Evolutionary conservation across 2,113 vertebrate genomes (phyloP), one percentile per base, ranked within the genome.

Genomic region (Pithys albifrons): DNA sequence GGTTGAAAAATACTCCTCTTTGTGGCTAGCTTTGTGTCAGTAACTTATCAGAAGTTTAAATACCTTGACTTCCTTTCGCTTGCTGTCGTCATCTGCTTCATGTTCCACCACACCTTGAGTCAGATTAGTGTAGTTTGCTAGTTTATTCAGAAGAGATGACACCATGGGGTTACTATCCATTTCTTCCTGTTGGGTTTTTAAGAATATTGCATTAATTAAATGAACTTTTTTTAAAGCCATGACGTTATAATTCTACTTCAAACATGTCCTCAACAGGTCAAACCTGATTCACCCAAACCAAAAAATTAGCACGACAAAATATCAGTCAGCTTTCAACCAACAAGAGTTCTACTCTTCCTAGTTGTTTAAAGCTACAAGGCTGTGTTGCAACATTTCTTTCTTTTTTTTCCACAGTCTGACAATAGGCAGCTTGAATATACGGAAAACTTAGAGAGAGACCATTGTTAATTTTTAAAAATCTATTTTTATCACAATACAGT

Each of bases 121-220:
- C 85, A 99, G 98, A 91, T 99, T 99, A 52, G 99, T 99, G 97
- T 99, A 99, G 97, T 99, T 99, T 37, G 99, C 99, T 90, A 99
- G 97, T 95, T 99, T 99, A 93, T 99, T 99, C 95, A 99, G 99
- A 86, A 99, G 98, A 1, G 99, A 99, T 15, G 99, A 99, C 94
- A 99, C 99, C 99, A 99, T 99, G 90, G 99, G 99, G 93, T 99
- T 99, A 95, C 99, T 99, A 96, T 99, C 99, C 99, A 99, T 99
- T 95, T 99, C 99, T 89, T 99, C 99, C 99, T 99, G 97, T 96
- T 95, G 69, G 27, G 23, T 24, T 90, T 91, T 88, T 46, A 91
- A 78, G 46, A 89, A 75, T 15, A 92, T 2, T 62, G 31, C 23
- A 67, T 81, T 76, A 45, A 89, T 67, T 84, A 74, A 66, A 37